A percentile compares a stretch with the other conserved stretches of the same genome.
Conservation (phyloP, 2,113 vertebrate genomes). For the Tachycineta bicolor region DNA sequence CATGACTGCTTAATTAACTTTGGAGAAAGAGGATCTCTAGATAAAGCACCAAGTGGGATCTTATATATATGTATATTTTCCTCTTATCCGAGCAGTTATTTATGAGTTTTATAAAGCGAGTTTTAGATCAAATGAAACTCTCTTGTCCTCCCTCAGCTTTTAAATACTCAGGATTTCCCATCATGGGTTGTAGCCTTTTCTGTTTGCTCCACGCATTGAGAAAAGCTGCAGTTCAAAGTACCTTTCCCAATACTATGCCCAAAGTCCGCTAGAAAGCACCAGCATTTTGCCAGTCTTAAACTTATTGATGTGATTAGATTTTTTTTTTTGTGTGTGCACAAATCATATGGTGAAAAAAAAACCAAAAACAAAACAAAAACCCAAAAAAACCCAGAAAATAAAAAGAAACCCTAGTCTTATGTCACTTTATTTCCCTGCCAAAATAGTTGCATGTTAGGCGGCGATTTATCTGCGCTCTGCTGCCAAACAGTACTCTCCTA, state of each 20-base stretch:
- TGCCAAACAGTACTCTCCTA: background rate
- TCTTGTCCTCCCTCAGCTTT: background rate
- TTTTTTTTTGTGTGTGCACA: background rate
- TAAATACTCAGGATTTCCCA: background rate
- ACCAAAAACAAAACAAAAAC: no score
- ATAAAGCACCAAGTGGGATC: background rate
- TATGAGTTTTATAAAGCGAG: background rate
- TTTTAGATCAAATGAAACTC: background rate
- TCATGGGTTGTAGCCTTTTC: background rate
- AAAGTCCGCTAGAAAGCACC: background rate
- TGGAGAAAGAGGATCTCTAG: background rate
- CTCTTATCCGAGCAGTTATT: background rate
- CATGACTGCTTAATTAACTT: conserved; percentile 15
- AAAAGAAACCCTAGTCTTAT: background rate
- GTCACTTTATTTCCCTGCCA: background rate
- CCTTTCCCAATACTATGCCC: background rate
- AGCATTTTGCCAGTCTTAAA: background rate
- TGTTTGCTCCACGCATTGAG: background rate
- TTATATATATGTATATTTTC: background rate
- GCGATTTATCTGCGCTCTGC: background rate
- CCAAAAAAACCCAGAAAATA: background rate
- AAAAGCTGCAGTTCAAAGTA: background rate
- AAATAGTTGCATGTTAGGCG: background rate
- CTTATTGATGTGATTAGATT: background rate
- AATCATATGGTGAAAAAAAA: background rate